Evolutionary conservation across 2,888 invertebrate species (phyloP).

Genomic region (Caenorhabditis macrosperma): DNA sequence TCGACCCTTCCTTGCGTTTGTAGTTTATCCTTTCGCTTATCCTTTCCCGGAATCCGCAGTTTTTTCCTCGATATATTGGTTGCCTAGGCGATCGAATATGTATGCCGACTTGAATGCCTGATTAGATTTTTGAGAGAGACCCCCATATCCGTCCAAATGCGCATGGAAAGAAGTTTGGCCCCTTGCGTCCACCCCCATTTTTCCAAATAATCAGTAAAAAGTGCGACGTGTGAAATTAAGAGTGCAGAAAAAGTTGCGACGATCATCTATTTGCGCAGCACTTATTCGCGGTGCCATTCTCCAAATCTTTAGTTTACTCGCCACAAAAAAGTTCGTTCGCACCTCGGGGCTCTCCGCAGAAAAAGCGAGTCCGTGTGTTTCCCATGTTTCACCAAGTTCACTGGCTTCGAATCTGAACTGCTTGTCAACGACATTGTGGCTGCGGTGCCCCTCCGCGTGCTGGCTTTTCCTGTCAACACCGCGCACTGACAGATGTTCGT

Average conservation of each 20-base stretch:
- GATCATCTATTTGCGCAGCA: slow-evolving; percentile 15
- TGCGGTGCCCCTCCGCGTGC: not conserved
- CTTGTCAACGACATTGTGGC: slow-evolving; percentile 9
- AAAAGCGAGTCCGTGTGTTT: not conserved
- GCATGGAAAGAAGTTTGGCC: not conserved
- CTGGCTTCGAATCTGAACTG: not conserved
- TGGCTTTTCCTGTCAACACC: slow-evolving; percentile 11
- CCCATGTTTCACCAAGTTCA: not conserved
- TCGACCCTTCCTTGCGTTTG: not conserved
- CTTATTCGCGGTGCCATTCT: slow-evolving; percentile 15
- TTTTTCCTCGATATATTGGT: slow-evolving; percentile 2
- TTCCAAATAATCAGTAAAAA: not conserved
- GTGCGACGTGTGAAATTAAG: slow-evolving; percentile 8
- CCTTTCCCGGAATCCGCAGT: too few relatives aligned
- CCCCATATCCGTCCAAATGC: not conserved
- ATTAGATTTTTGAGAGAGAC: too few relatives aligned
- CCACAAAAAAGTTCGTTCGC: slow-evolving; percentile 21
- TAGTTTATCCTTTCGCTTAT: too few relatives aligned
- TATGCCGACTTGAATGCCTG: too few relatives aligned
- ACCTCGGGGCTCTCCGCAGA: too few relatives aligned
- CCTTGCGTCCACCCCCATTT: not conserved
- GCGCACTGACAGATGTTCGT: slow-evolving; percentile 23
- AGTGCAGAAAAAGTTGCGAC: slow-evolving; percentile 27
- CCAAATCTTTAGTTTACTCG: not conserved
- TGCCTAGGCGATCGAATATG: slow-evolving; percentile 28